phyloP scores from a whole-genome alignment of 2,113 vertebrate genomes.

The Upupa epops region DNA sequence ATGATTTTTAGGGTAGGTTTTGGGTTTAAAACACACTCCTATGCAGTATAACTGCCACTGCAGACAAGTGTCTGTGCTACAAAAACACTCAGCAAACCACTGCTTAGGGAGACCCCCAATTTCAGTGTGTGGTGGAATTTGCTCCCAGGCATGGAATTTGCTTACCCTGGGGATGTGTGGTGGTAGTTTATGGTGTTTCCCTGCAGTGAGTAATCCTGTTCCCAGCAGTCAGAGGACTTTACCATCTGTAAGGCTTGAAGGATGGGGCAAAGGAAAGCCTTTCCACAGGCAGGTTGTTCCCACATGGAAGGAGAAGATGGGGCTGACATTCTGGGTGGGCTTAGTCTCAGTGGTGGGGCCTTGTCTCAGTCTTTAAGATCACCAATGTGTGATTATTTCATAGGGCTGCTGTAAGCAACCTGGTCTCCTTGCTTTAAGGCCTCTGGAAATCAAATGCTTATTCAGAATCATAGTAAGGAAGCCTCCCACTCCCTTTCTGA shows the following conservation, averaged over 20 bases:
- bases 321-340: no score
- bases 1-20: no score
- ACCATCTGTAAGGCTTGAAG: not conserved
- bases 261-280: not conserved
- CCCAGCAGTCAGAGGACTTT: not conserved
- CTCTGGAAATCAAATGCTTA: not conserved
- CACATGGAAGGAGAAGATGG: fast-evolving
- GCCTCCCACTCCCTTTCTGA: not conserved
- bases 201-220: not conserved
- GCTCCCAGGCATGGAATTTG: not conserved
- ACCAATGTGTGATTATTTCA: no score
- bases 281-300: not conserved
- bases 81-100: not conserved
- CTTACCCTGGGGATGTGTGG: not conserved
- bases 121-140: not conserved
- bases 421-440: not conserved
- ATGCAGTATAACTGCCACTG: no score
- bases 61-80: not conserved
- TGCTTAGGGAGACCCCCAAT: not conserved
- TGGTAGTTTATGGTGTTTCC: not conserved
- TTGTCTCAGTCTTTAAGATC: no score
- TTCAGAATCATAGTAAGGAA: not conserved
- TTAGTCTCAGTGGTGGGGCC: no score
- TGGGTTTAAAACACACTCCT: no score
- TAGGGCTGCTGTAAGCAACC: not conserved